Evolutionary conservation across 2,797 vertebrate species (phyloP).

Genomic region (Malurus leucopterus): DNA sequence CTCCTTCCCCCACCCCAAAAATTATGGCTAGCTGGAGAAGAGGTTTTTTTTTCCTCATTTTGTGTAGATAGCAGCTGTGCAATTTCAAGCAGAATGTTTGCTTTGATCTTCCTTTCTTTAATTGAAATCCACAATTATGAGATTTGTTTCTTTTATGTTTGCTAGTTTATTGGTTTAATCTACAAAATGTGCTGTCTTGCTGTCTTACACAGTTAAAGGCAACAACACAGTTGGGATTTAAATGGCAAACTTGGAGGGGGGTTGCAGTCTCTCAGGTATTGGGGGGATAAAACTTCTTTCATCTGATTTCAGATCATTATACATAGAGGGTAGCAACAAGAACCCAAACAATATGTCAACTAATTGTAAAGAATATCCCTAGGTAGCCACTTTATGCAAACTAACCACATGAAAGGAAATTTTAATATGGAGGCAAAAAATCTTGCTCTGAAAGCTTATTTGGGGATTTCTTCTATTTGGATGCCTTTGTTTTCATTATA

Average conservation of each 20-base stretch:
- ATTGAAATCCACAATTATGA: constrained; percentile 83
- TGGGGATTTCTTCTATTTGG: neutral
- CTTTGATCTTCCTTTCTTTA: constrained; percentile 79
- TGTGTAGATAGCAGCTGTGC: constrained; percentile 78
- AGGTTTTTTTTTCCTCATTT: constrained; percentile 59
- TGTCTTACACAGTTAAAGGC: constrained; percentile 76
- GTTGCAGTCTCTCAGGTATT: constrained; percentile 43
- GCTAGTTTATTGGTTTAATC: constrained; percentile 80
- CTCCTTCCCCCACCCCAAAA: constrained; percentile 54
- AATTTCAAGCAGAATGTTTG: constrained; percentile 81
- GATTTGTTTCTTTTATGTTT: constrained; percentile 82
- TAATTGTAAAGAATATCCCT: constrained; percentile 50
- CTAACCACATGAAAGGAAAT: constrained; percentile 32
- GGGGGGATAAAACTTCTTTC: constrained; percentile 33
- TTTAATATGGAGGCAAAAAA: constrained; percentile 7
- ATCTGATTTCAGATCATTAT: constrained; percentile 46
- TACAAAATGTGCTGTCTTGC: constrained; percentile 79
- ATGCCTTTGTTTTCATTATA: neutral
- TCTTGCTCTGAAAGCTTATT: neutral
- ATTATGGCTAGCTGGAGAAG: constrained; percentile 69
- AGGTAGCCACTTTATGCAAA: constrained; percentile 35
- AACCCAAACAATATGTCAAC: constrained; percentile 3
- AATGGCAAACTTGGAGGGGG: constrained; percentile 66
- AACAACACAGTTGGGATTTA: constrained; percentile 74
- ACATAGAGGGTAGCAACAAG: constrained; percentile 23